phyloP scores from a whole-genome alignment of 2,888 invertebrate genomes.

The Terebella lapidaria region DNA sequence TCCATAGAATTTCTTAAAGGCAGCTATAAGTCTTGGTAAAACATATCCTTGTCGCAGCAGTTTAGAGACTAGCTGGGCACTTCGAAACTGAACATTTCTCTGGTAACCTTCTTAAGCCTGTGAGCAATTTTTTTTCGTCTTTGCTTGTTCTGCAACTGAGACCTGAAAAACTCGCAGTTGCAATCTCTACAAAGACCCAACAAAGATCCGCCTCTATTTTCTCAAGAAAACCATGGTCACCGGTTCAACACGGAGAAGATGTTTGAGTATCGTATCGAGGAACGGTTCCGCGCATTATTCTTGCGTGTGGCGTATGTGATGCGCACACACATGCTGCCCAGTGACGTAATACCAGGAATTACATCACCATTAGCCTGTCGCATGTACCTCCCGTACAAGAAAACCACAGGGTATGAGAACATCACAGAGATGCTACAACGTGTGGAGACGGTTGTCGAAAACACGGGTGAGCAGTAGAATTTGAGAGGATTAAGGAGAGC shows the following conservation, averaged over 20 bases:
- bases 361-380: constrained; percentile 2
- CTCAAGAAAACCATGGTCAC: constrained; percentile 9
- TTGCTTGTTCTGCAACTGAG: too few species aligned
- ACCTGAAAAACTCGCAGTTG: too few species aligned
- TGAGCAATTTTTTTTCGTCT: too few species aligned
- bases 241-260: constrained; percentile 12
- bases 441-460: background rate
- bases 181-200: too few species aligned
- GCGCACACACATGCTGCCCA: background rate
- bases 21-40: too few species aligned
- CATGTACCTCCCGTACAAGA: constrained; percentile 4
- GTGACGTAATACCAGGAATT: background rate
- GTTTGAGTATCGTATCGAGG: constrained; percentile 15
- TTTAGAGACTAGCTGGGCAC: too few species aligned
- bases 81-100: too few species aligned
- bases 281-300: constrained; percentile 15
- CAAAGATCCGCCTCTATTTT: background rate
- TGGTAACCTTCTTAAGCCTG: too few species aligned
- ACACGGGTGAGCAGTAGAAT: background rate
- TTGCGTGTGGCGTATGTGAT: constrained; percentile 9
- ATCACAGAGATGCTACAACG: constrained; percentile 9
- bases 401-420: constrained; percentile 5
- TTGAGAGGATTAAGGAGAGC: too few species aligned
- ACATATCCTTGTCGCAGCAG: too few species aligned
- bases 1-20: too few species aligned